Base-by-base conservation (phyloP, 53 echinoderm and acorn worm genomes). In the Echinarachnius parma region DNA sequence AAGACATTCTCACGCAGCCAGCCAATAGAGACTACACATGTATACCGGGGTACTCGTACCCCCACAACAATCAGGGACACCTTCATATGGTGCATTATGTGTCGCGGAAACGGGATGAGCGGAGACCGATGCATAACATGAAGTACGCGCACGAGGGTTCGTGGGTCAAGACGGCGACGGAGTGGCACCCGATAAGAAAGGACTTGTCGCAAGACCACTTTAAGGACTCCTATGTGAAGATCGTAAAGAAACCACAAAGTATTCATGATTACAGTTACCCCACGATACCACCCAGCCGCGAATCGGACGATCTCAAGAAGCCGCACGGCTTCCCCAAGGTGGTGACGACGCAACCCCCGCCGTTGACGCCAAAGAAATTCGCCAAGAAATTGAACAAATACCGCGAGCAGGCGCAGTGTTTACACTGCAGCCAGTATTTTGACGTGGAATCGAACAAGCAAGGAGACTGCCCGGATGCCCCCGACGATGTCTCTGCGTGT, bases 261-360 rank as follows among this genome's bases (percentile, higher is more conserved):
- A 80, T 84, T 87, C 96, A 90, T 62, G 96, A 95, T 37, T 95
- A 95, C 61, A 87, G 87, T 27, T 95, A 95, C 65, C 96, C 96
- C 36, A 82, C 78, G 5, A 82, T 90, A 48, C 79, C 75, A 46
- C 77, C 76, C 61, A 65, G 32, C 46, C 76, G 87, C 49, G 85
- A 76, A 34, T 79, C 70, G 66, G 83, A 86, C 61, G 83, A 82
- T 49, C 45, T 83, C 44, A 89, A 79, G 60, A 83, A 81, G 82
- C 55, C 78, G n/a, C 47, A 53, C 14, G 76, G 75, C 76, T 66
- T 68, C 36, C 50, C 82, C 45, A 86, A 87, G 64, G 90, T 90
- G 75, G 69, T 87, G 21, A 87, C 82, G 29, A 67, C 83, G 39
- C 93, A 93, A 68, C 96, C 90, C 31, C 87, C 87, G 27, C 88